These are phyloP conservation scores for Porites divaricata DNA, from an alignment of 92 coral and sea anemone genomes.

Conservation along the genomic window DNA sequence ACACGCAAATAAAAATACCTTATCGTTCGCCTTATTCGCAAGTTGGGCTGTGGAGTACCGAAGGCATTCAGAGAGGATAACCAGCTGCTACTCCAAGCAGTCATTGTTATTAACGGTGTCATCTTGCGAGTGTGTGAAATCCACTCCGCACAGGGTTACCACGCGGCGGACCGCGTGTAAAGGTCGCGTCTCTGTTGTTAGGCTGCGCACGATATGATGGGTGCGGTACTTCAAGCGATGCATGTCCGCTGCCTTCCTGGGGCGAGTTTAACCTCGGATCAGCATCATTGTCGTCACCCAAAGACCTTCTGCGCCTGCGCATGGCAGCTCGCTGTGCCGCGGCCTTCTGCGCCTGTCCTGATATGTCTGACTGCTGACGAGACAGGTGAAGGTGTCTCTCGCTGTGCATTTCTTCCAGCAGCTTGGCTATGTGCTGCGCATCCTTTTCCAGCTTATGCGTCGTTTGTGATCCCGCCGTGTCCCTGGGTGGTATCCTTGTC, in stretches of 20 bases:
- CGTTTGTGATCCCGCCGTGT: slow-evolving; percentile 61
- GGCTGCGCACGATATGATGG: slow-evolving; percentile 1
- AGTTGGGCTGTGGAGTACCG: not conserved
- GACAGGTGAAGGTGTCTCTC: slow-evolving; percentile 91
- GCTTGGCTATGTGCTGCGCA: slow-evolving; percentile 94
- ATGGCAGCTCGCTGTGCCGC: slow-evolving; percentile 88
- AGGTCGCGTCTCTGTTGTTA: not conserved
- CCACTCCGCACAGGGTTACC: slow-evolving; percentile 15
- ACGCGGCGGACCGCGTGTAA: slow-evolving; percentile 10
- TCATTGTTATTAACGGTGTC: not conserved
- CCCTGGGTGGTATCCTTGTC: slow-evolving; percentile 45
- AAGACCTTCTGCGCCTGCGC: slow-evolving; percentile 84
- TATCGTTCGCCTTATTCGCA: not conserved
- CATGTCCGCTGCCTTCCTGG: not conserved
- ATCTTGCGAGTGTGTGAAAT: slow-evolving; percentile 18
- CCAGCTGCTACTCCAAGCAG: not conserved
- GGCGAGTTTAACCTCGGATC: slow-evolving; percentile 17
- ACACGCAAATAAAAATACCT: not conserved
- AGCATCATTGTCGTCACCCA: slow-evolving; percentile 86
- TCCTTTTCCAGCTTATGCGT: slow-evolving; percentile 83
- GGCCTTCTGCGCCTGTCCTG: slow-evolving; percentile 93
- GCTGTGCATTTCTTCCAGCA: slow-evolving; percentile 95
- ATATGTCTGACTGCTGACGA: slow-evolving; percentile 98
- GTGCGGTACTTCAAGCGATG: not conserved
- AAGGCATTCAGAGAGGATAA: not conserved